Base-by-base conservation (phyloP, 2,113 vertebrate species). In the Arvicanthis niloticus region DNA sequence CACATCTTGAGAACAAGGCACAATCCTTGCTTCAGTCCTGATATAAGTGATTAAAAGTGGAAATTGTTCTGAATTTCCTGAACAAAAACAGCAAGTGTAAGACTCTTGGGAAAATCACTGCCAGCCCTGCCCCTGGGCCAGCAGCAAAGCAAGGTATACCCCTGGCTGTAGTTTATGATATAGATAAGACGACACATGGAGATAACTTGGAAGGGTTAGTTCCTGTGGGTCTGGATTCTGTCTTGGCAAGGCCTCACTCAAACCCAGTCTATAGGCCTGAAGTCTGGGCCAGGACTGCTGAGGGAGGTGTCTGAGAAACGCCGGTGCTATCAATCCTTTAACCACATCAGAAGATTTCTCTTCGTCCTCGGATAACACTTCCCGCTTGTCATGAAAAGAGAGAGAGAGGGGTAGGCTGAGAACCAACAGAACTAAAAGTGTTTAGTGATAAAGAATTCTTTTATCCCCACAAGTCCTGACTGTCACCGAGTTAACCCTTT, bases 171-270 rank as follows among this genome's bases (percentile, higher is more conserved):
- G 76, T 76, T 97, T 91, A 96, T 97, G 84, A 24, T 2, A 58
- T 53, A 97, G 90, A 68, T 51, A 96, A 96, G 70, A 72, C 40
- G 75, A 31, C 70, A 91, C 53, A 48, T 86, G 95, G 68, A 40
- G 96, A 97, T 86, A 87, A 40, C 78, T 11, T 60, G 87, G 84
- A 97, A 97, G 72, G 90, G 88, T 89, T 70, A 11, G 80, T 89
- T 45, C 53, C 70, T 51, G 34, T 5, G 3, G 22, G 88, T 68
- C 53, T 1, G 17, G 87, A 81, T 9, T 42, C 94, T 78, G 48
- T 87, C 86, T 10, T 91, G 91, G 97, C 97, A 97, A 91, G 3
- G 62, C 97, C 89, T 91, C 93, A 86, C 92, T 95, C 96, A 56
- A 37, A 82, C 53, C 42, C 88, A 86, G 84, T 91, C 89, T 97